These are phyloP conservation scores for Drosophila nigricruria DNA, from an alignment of 2,888 invertebrate species.

Conservation along the genomic window DNA sequence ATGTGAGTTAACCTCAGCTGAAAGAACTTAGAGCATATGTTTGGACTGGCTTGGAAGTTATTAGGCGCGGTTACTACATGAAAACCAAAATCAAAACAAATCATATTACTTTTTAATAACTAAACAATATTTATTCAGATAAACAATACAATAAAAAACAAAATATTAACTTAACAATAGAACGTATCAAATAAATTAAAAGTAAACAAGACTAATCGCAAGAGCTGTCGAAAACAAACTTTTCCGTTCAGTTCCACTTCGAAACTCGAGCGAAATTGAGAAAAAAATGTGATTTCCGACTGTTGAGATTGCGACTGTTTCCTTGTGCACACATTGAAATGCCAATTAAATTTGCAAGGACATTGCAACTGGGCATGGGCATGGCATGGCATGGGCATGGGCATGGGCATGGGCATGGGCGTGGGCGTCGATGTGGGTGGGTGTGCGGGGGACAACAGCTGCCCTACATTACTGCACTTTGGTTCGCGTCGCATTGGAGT, in stretches of 20 bases:
- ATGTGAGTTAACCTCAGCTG: conserved; percentile 37
- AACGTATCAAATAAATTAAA: conserved; percentile 42
- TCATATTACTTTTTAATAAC: conserved; percentile 21
- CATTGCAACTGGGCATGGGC: conserved; percentile 23
- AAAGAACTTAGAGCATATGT: conserved; percentile 53
- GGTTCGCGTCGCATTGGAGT: conserved; percentile 41
- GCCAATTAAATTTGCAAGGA: conserved; percentile 48
- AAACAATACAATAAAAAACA: conserved; percentile 15
- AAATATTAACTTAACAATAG: conserved; percentile 24
- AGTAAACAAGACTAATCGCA: conserved; percentile 48
- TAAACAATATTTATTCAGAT: conserved; percentile 55
- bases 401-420: background rate
- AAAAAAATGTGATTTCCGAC: conserved; percentile 38
- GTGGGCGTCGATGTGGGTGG: background rate
- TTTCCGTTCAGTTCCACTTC: conserved; percentile 34
- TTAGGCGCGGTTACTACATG: conserved; percentile 65
- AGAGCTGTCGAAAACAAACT: conserved; percentile 50
- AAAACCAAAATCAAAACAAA: conserved; percentile 15
- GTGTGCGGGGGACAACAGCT: conserved; percentile 6
- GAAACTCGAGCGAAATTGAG: conserved; percentile 22
- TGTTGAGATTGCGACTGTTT: conserved; percentile 44
- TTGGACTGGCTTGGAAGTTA: conserved; percentile 74
- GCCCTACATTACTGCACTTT: conserved; percentile 57
- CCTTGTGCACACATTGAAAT: conserved; percentile 49
- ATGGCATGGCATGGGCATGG: conserved; percentile 1